Percentiles rank a stretch among this genome's conserved stretches.
phyloP scores from a whole-genome alignment of 2,797 vertebrate species.

The Cephalopachus bancanus region DNA sequence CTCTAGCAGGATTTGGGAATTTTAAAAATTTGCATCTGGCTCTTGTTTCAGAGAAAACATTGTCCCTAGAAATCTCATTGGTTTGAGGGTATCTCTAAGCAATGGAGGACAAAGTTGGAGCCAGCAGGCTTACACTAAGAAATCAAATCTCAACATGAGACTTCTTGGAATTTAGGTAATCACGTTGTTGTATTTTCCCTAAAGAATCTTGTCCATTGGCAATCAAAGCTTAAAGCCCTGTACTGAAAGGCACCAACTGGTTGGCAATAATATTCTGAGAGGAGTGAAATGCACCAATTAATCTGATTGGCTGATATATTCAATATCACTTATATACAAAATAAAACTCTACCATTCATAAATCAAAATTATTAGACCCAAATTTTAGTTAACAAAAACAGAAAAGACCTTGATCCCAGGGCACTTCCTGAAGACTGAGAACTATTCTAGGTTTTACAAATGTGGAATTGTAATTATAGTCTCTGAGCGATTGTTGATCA shows the following conservation, averaged over 20 bases:
- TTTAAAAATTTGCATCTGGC: background rate
- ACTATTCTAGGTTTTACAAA: constrained; percentile 7
- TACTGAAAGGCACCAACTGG: background rate
- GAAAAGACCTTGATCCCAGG: constrained; percentile 44
- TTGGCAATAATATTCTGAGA: constrained; percentile 47
- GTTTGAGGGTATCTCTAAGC: constrained; percentile 21
- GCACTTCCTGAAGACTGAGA: constrained; percentile 46
- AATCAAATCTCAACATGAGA: background rate
- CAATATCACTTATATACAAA: constrained; percentile 28
- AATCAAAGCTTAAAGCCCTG: constrained; percentile 46
- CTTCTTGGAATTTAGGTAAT: constrained; percentile 53
- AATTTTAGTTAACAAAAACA: constrained; percentile 43
- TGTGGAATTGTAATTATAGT: background rate
- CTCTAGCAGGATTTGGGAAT: constrained; percentile 51
- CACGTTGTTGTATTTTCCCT: background rate
- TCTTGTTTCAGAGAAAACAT: constrained; percentile 52
- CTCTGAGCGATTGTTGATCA: background rate
- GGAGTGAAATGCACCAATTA: background rate
- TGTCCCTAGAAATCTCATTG: background rate
- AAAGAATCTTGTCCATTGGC: background rate
- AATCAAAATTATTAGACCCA: constrained; percentile 32
- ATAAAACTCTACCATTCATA: background rate
- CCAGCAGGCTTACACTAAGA: background rate
- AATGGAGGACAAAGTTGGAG: background rate
- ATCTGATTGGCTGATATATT: background rate